phyloP scores from a whole-genome alignment of 2,113 vertebrate genomes.

The Abramis brama region DNA sequence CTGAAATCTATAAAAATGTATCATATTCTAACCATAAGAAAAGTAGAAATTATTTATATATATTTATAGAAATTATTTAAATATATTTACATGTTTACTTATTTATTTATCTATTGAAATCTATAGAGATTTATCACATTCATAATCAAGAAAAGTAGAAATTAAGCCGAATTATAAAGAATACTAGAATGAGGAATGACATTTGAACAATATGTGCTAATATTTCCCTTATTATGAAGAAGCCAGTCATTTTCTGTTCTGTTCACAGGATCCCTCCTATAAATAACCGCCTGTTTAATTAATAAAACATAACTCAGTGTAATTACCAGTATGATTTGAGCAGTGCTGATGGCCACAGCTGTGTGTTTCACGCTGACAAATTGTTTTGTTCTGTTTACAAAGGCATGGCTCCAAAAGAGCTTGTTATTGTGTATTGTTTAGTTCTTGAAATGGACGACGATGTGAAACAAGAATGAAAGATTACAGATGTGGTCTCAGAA shows the following conservation, averaged over 20 bases:
- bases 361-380: constrained; percentile 6
- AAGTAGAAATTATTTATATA: not conserved
- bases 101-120: not conserved
- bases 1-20: no score
- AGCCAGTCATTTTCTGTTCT: not conserved
- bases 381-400: constrained; percentile 12
- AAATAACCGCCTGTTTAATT: not conserved
- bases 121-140: not conserved
- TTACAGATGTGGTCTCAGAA: constrained; percentile 38
- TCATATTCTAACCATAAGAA: no score
- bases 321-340: not conserved
- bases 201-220: no score
- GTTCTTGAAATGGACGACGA: constrained; percentile 12
- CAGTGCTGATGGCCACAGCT: constrained; percentile 21
- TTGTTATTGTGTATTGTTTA: constrained; percentile 25
- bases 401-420: constrained; percentile 20
- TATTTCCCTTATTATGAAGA: not conserved
- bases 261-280: not conserved
- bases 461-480: constrained; percentile 8
- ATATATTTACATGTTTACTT: not conserved
- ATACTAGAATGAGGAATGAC: not conserved
- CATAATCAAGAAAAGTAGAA: not conserved
- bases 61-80: not conserved
- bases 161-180: not conserved
- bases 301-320: not conserved